These are phyloP conservation scores for Drosophila pseudotakahashii DNA, from an alignment of 2,888 invertebrate species.

Conservation along the genomic window DNA sequence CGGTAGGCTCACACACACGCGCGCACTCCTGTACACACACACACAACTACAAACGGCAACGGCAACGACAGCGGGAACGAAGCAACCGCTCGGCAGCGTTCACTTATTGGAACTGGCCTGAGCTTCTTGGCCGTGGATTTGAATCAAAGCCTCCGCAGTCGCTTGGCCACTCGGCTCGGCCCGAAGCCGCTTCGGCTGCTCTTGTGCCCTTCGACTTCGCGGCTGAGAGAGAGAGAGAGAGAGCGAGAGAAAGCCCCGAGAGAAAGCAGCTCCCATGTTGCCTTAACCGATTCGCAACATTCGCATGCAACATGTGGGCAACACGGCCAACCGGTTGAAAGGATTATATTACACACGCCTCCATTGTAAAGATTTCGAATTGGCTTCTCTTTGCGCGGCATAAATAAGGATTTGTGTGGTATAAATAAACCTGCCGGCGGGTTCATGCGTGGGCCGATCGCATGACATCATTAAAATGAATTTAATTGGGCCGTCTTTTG, in stretches of 20 bases:
- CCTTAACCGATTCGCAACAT: constrained; percentile 60
- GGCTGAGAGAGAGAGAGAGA: constrained; percentile 5
- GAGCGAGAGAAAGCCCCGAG: background rate
- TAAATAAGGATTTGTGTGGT: constrained; percentile 14
- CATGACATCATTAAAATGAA: constrained; percentile 14
- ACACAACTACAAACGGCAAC: constrained; percentile 11
- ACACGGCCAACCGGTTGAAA: constrained; percentile 10
- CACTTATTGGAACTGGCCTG: constrained; percentile 81
- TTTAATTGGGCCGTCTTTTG: constrained; percentile 8
- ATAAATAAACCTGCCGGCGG: constrained; percentile 17
- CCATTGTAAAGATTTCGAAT: constrained; percentile 22
- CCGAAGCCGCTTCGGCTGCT: constrained; percentile 11
- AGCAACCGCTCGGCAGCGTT: constrained; percentile 83
- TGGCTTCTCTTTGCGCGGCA: background rate
- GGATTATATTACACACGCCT: constrained; percentile 33
- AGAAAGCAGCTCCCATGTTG: constrained; percentile 42
- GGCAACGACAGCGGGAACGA: constrained; percentile 52
- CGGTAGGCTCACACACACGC: constrained; percentile 13
- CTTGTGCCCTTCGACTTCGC: constrained; percentile 6
- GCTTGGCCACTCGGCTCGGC: constrained; percentile 1
- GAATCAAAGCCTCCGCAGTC: constrained; percentile 26
- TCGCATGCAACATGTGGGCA: constrained; percentile 51
- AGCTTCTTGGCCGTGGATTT: constrained; percentile 14
- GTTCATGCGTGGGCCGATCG: background rate
- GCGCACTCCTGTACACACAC: constrained; percentile 18